phyloP scores from a whole-genome alignment of 2,888 invertebrate species.

The Cloeon dipterum region DNA sequence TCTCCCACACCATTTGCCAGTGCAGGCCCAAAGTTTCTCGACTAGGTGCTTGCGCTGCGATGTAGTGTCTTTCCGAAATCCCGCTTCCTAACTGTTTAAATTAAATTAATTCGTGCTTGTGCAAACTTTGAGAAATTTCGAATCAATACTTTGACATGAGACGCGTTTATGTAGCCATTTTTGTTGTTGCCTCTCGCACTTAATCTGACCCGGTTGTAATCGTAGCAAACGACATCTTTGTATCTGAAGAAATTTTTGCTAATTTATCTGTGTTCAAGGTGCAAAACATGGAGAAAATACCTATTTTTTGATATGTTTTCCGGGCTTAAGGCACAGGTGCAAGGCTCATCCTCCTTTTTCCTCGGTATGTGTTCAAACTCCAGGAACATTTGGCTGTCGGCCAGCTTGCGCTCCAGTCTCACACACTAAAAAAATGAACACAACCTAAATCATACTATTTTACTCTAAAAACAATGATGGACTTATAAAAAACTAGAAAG shows the following conservation, averaged over 20 bases:
- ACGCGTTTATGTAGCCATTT: constrained; percentile 80
- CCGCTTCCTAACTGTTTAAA: not conserved
- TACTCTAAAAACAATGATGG: no score
- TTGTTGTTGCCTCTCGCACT: constrained; percentile 64
- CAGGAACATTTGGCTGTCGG: constrained; percentile 49
- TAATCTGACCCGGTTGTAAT: constrained; percentile 64
- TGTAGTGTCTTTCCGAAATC: constrained; percentile 44
- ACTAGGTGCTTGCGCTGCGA: constrained; percentile 49
- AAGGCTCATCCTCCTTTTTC: constrained; percentile 40
- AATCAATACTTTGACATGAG: constrained; percentile 51
- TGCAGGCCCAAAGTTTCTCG: constrained; percentile 36
- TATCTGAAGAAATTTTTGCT: constrained; percentile 19
- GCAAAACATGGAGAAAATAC: constrained; percentile 9
- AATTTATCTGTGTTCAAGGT: not conserved
- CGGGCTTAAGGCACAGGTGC: constrained; percentile 44
- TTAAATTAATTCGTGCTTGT: no score
- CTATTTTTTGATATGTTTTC: constrained; percentile 33
- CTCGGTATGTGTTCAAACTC: constrained; percentile 73
- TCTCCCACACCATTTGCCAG: constrained; percentile 85
- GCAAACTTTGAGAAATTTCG: not conserved
- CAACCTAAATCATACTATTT: constrained; percentile 3
- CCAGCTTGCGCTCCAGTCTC: constrained; percentile 38
- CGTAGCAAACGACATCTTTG: constrained; percentile 66
- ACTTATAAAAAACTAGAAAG: no score
- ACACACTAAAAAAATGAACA: constrained; percentile 25